phyloP scores from a whole-genome alignment of 2,888 invertebrate species.

The Machimus rusticus region DNA sequence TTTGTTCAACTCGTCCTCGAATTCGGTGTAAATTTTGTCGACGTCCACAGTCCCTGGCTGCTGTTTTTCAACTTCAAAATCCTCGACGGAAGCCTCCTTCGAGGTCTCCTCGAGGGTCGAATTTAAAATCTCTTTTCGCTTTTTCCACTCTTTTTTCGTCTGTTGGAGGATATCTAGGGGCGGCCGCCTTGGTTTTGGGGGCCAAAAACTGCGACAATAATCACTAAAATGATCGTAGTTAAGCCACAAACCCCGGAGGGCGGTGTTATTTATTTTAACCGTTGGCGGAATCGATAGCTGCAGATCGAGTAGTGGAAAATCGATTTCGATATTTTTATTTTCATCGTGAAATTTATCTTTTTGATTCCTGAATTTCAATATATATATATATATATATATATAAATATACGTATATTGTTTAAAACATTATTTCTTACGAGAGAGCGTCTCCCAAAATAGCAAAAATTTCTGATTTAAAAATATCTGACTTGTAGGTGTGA shows the following conservation, averaged over 20 bases:
- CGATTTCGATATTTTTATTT: slow-evolving; percentile 51
- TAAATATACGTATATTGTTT: too few species aligned
- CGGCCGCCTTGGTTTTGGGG: slow-evolving; percentile 53
- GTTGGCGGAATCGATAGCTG: slow-evolving; percentile 62
- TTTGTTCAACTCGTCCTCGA: slow-evolving; percentile 60
- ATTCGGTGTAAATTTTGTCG: slow-evolving; percentile 61
- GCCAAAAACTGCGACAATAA: slow-evolving; percentile 58
- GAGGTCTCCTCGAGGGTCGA: slow-evolving; percentile 59
- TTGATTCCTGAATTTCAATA: slow-evolving; percentile 38
- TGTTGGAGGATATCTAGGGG: slow-evolving; percentile 57
- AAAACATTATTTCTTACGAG: slow-evolving; percentile 51
- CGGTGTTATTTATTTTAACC: slow-evolving; percentile 62
- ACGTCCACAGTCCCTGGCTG: slow-evolving; percentile 57
- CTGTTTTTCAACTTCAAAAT: slow-evolving; percentile 54
- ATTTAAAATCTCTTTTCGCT: slow-evolving; percentile 61
- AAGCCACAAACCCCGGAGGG: slow-evolving; percentile 65
- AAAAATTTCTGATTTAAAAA: slow-evolving; percentile 60
- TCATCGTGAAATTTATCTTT: slow-evolving; percentile 48
- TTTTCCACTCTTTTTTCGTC: slow-evolving; percentile 62
- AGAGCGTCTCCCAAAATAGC: slow-evolving; percentile 59
- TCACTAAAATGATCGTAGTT: slow-evolving; percentile 68
- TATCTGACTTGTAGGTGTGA: slow-evolving; percentile 58
- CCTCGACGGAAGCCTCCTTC: slow-evolving; percentile 50
- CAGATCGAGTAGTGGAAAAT: slow-evolving; percentile 63
- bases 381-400: too few species aligned